These are phyloP conservation scores for Cotesia glomerata DNA, from an alignment of 1,140 invertebrate genomes.

Conservation along the genomic window DNA sequence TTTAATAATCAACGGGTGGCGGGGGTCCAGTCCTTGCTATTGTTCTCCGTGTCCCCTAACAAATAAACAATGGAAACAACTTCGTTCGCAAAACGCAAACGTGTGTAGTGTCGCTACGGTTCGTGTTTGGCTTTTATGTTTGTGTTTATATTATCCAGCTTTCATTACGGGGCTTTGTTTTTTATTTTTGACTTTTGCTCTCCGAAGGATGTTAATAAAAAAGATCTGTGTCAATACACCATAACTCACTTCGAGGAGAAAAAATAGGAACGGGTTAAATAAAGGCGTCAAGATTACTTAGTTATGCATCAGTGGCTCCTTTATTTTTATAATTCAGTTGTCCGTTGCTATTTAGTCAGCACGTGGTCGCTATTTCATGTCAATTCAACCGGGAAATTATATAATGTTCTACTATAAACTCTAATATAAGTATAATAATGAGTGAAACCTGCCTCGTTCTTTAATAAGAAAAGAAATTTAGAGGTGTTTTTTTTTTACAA, in stretches of 20 bases:
- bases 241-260: not conserved
- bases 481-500: too few relatives aligned
- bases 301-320: constrained; percentile 29
- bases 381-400: not conserved
- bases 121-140: constrained; percentile 5
- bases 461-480: too few relatives aligned
- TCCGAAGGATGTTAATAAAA: too few relatives aligned
- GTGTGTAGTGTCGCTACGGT: constrained; percentile 7
- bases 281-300: constrained; percentile 28
- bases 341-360: constrained; percentile 7
- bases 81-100: constrained; percentile 10
- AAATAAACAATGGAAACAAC: constrained; percentile 38
- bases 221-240: too few relatives aligned
- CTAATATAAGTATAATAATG: too few relatives aligned
- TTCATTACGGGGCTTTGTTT: not conserved
- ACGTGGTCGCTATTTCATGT: not conserved
- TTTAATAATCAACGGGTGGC: constrained; percentile 17
- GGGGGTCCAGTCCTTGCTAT: not conserved
- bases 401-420: too few relatives aligned
- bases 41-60: constrained; percentile 21
- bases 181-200: too few relatives aligned
- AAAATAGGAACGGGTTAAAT: constrained; percentile 12
- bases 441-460: too few relatives aligned
- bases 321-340: constrained; percentile 24
- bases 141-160: constrained; percentile 18